A percentile compares a stretch with the other conserved stretches of the same genome.
phyloP scores from a whole-genome alignment of 2,113 vertebrate genomes.

The Odocoileus virginianus region DNA sequence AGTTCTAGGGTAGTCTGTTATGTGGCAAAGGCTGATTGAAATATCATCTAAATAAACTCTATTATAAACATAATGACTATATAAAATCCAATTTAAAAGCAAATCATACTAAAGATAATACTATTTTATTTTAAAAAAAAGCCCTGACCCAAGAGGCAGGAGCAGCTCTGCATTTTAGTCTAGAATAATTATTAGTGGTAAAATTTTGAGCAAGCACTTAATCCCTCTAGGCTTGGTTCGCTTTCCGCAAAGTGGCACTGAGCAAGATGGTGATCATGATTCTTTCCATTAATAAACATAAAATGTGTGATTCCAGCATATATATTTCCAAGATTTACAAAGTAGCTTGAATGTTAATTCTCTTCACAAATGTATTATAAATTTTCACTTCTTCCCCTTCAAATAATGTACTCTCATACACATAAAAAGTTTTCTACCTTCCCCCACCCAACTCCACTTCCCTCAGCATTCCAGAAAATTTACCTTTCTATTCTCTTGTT shows the following conservation, averaged over 20 bases:
- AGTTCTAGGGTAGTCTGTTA: background rate
- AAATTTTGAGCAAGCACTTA: background rate
- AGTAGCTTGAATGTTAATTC: background rate
- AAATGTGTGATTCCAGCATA: background rate
- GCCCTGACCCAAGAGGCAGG: background rate
- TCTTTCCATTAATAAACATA: background rate
- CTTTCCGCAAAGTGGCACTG: background rate
- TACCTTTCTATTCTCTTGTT: background rate
- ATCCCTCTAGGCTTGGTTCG: background rate
- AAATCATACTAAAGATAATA: background rate
- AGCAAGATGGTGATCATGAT: background rate
- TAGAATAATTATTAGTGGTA: background rate
- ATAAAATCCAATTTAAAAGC: background rate
- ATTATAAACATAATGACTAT: background rate
- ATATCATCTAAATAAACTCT: constrained; percentile 27
- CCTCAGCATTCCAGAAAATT: background rate
- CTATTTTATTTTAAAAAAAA: background rate
- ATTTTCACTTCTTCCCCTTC: background rate
- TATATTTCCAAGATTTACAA: background rate
- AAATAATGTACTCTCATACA: background rate
- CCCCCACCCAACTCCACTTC: background rate
- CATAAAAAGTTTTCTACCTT: background rate
- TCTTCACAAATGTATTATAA: background rate
- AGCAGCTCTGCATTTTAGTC: background rate
- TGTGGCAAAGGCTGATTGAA: background rate